Evolutionary conservation across 2,797 vertebrate genomes (phyloP).

Genomic region (Pseudomugil tenellus): DNA sequence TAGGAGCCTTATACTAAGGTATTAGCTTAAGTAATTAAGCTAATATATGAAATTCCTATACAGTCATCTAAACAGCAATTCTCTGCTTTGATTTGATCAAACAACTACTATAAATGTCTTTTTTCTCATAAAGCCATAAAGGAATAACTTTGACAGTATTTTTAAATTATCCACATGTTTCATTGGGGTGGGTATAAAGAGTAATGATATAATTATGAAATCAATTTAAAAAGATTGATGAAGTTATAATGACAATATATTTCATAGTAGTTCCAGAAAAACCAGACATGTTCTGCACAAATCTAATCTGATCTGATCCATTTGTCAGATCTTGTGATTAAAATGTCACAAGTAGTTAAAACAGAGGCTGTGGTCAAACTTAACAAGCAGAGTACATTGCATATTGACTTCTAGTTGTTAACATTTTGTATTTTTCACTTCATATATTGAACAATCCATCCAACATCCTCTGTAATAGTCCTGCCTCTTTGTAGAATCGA

Average conservation of each 20-base stretch:
- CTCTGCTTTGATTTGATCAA: too few species aligned
- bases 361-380: background rate
- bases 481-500: too few species aligned
- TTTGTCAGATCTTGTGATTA: background rate
- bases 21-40: too few species aligned
- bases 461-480: background rate
- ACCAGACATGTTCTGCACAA: background rate
- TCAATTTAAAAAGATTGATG: background rate
- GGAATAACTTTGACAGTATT: too few species aligned
- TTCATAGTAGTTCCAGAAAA: background rate
- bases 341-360: background rate
- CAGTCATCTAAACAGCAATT: too few species aligned
- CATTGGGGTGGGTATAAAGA: too few species aligned
- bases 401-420: background rate
- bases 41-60: too few species aligned
- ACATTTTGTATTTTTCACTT: conserved; percentile 7
- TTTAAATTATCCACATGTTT: too few species aligned
- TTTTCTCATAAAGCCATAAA: too few species aligned
- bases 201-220: background rate
- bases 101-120: too few species aligned
- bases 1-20: too few species aligned
- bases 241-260: background rate
- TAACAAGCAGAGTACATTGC: background rate
- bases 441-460: background rate
- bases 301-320: background rate